A percentile compares a stretch with the other conserved stretches of the same genome.
Conservation (phyloP, 2,888 invertebrate genomes). For the Frankliniella intonsa region DNA sequence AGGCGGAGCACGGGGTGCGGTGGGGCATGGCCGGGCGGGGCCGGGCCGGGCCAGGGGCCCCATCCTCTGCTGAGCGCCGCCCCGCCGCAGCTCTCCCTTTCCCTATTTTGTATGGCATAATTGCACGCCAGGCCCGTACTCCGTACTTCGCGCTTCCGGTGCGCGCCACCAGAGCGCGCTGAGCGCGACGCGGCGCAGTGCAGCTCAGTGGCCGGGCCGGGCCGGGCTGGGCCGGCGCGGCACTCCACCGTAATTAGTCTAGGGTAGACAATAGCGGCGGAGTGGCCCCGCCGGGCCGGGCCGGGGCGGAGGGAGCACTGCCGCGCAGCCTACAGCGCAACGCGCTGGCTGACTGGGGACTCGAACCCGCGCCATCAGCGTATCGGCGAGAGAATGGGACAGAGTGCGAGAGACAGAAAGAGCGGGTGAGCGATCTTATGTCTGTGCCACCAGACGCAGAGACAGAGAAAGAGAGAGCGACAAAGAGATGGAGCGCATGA, state of each 20-base stretch:
- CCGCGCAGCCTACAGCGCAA: background rate
- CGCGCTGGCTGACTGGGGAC: background rate
- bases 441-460: too few relatives aligned
- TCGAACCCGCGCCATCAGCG: too few relatives aligned
- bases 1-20: too few relatives aligned
- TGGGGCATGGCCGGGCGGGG: background rate
- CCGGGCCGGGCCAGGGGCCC: background rate
- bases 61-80: background rate
- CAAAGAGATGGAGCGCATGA: background rate
- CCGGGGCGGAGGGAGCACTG: background rate
- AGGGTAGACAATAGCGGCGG: constrained; percentile 3
- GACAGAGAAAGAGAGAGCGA: background rate
- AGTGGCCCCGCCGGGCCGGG: background rate
- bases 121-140: background rate
- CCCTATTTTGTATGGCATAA: background rate
- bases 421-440: background rate
- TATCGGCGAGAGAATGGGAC: background rate
- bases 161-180: background rate
- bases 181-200: background rate
- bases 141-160: background rate
- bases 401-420: background rate
- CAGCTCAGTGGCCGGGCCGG: background rate
- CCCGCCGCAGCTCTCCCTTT: background rate
- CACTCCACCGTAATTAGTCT: constrained; percentile 13
- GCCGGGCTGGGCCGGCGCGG: background rate